These are phyloP conservation scores for Crepidodera aurea DNA, from an alignment of 2,888 invertebrate species.

Conservation along the genomic window DNA sequence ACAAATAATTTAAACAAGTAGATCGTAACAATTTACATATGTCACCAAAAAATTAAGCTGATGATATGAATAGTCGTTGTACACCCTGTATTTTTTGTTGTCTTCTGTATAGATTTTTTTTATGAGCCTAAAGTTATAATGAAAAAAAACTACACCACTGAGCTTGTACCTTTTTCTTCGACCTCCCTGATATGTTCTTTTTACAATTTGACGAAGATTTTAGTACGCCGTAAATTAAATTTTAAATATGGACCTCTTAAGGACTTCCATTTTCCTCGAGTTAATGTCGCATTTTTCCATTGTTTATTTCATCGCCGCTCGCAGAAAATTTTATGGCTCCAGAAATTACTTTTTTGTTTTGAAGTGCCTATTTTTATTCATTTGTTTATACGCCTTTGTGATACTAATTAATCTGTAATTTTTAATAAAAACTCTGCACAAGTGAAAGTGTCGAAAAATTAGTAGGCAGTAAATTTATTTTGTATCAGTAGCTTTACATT, in stretches of 20 bases:
- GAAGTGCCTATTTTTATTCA: constrained; percentile 7
- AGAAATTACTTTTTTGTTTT: constrained; percentile 6
- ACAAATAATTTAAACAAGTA: too few relatives aligned
- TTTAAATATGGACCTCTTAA: constrained; percentile 24
- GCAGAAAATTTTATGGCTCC: constrained; percentile 4
- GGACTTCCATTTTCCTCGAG: constrained; percentile 20
- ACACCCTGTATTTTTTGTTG: too few relatives aligned
- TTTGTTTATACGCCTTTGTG: background rate
- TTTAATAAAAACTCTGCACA: background rate
- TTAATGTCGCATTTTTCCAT: constrained; percentile 10
- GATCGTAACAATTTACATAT: too few relatives aligned
- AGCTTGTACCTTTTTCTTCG: background rate
- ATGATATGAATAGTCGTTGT: too few relatives aligned
- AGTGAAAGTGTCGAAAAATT: too few relatives aligned
- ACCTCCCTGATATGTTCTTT: background rate
- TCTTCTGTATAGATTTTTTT: too few relatives aligned
- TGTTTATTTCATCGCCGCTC: constrained; percentile 6
- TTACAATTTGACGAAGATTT: constrained; percentile 20
- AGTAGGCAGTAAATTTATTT: too few relatives aligned
- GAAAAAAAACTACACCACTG: background rate
- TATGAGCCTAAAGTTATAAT: too few relatives aligned
- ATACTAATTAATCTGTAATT: background rate
- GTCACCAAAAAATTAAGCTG: too few relatives aligned
- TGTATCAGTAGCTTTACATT: too few relatives aligned
- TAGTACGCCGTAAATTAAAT: constrained; percentile 19